A percentile compares a stretch with the other conserved stretches of the same genome.
Evolutionary conservation across 2,888 invertebrate species (phyloP).

Genomic region (Chalcis sispes): DNA sequence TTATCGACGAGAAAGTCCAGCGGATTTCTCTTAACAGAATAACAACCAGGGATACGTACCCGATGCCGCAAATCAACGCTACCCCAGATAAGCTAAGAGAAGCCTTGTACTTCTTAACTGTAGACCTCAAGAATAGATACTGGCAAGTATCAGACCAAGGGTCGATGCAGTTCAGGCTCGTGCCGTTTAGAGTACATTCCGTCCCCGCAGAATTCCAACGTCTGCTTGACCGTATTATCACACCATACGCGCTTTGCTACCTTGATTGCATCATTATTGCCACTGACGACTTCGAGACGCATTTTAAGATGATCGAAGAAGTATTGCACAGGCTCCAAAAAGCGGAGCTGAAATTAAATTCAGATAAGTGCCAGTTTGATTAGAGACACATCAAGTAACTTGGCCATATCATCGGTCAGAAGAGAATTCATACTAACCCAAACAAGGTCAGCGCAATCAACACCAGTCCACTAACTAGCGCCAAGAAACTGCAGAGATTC

Average conservation of each 20-base stretch:
- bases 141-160: slow-evolving; percentile 54
- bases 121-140: slow-evolving; percentile 46
- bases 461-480: neutral
- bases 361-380: neutral
- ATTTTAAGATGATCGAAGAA: neutral
- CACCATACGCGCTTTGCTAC: neutral
- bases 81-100: slow-evolving; percentile 28
- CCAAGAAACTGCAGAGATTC: neutral
- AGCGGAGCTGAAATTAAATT: neutral
- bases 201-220: neutral
- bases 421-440: neutral
- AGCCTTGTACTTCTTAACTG: slow-evolving; percentile 12
- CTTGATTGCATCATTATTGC: neutral
- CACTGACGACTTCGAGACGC: neutral
- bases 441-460: neutral
- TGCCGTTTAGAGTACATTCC: neutral
- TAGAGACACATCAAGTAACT: neutral
- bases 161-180: neutral
- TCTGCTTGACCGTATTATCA: neutral
- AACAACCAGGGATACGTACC: slow-evolving; percentile 25
- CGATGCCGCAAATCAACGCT: slow-evolving; percentile 25
- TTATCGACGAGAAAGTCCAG: neutral
- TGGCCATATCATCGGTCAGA: neutral
- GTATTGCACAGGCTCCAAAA: neutral
- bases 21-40: slow-evolving; percentile 40